Evolutionary conservation across 92 coral and sea anemone species (phyloP), one percentile per base, ranked within the genome.

Genomic region (Umimayanthus chanpuru): DNA sequence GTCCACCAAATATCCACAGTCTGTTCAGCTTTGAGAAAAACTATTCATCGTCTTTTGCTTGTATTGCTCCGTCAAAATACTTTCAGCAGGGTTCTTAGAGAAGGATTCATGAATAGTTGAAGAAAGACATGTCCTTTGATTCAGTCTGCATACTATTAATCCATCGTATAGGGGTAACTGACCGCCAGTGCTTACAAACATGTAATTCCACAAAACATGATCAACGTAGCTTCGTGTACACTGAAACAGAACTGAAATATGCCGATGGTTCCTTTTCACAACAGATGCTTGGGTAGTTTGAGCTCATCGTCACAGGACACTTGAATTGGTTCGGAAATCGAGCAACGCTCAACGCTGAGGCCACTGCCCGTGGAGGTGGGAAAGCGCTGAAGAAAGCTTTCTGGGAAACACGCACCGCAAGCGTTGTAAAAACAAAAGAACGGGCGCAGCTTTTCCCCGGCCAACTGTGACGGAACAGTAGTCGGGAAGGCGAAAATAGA

Each of bases 371-470:
- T 75, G 79, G 4, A 36, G 47, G 79, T 20, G 25, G 44, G 50
- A 38, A 5, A 75, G 79, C 50, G 79, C 79, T 75, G 79, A 75
- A 75, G 79, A 75, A 75, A 40, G 39, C 79, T 39, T 16, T 18
- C 25, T 25, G 41, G 26, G 49, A 61, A 38, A 9, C 79, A 75
- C 50, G 79, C 40, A 75, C n/a, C n/a, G n/a, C 44, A 61, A 61
- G 26, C 23, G n/a, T 26, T 61, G 0, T 53, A 21, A 61, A 61
- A 61, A 21, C 6, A 21, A 61, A 61, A 61, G 68, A 61, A 20
- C 1, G n/a, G 68, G 68, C 68, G 26, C 21, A 18, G 26, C 20
- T 61, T 61, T 61, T 53, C 18, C 25, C 68, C 26, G 68, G 68
- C 26, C 8, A 56, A 3, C 16, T 56, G 53, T 47, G 2, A 47